A percentile compares a stretch with the other conserved stretches of the same genome.
These are phyloP conservation scores for Labia minor DNA, from an alignment of 2,888 invertebrate genomes.

Conservation along the genomic window DNA sequence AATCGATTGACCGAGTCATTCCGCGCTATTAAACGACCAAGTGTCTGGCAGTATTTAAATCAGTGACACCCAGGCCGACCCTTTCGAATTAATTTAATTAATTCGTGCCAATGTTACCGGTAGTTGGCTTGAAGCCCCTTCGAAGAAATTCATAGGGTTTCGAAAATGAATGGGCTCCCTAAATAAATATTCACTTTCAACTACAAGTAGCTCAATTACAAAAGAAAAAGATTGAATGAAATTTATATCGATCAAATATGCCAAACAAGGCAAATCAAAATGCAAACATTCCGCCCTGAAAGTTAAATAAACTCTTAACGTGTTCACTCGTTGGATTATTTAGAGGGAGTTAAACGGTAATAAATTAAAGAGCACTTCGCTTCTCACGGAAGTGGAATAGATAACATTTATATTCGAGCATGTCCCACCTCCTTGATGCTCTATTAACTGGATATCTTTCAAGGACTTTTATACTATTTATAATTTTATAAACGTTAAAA, in stretches of 20 bases:
- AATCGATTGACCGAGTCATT: constrained; percentile 6
- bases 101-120: not conserved
- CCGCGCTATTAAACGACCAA: not conserved
- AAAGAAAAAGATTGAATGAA: not conserved
- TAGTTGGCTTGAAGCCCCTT: not conserved
- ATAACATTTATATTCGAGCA: not conserved
- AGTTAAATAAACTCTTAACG: not conserved
- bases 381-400: not conserved
- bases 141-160: constrained; percentile 2
- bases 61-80: not conserved
- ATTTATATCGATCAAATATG: not conserved
- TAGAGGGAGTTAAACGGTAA: not conserved
- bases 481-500: too few relatives aligned
- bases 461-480: too few relatives aligned
- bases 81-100: constrained; percentile 4
- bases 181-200: not conserved
- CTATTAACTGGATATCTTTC: too few relatives aligned
- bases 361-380: not conserved
- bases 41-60: constrained; percentile 2
- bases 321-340: not conserved
- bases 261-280: constrained; percentile 1
- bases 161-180: not conserved
- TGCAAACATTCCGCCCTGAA: not conserved
- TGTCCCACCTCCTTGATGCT: not conserved
- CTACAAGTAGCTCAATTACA: not conserved